phyloP scores from a whole-genome alignment of 2,797 vertebrate species.

The Dendrocincla tyrannina region DNA sequence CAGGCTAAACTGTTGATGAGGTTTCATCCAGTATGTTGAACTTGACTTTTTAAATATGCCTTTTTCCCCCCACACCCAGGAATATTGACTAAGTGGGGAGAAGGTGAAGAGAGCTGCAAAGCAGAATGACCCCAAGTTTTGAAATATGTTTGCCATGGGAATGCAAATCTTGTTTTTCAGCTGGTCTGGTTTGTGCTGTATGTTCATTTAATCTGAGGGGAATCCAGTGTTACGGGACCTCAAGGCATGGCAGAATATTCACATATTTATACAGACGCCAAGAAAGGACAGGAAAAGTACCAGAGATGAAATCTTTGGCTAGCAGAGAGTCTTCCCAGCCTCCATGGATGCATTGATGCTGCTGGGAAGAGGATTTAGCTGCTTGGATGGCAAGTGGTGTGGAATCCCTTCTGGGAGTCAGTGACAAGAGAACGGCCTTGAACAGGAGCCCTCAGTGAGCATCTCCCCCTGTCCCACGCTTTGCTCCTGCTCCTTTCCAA shows the following conservation, averaged over 20 bases:
- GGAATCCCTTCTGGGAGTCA: background rate
- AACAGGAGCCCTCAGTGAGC: background rate
- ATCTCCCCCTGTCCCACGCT: accelerated
- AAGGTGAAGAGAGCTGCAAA: background rate
- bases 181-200: background rate
- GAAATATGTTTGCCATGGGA: background rate
- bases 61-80: too few species aligned
- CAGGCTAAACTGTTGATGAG: background rate
- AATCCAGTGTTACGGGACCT: background rate
- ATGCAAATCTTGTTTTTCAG: background rate
- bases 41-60: background rate
- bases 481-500: background rate
- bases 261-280: background rate
- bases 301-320: background rate
- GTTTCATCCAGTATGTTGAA: background rate
- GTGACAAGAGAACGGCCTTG: background rate
- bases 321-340: background rate
- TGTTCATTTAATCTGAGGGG: background rate
- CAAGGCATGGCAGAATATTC: background rate
- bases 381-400: background rate
- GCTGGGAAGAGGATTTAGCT: background rate
- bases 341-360: background rate
- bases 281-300: background rate
- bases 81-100: background rate
- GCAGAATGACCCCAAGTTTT: background rate